phyloP scores from a whole-genome alignment of 2,113 vertebrate species.

The Nipponia nippon region DNA sequence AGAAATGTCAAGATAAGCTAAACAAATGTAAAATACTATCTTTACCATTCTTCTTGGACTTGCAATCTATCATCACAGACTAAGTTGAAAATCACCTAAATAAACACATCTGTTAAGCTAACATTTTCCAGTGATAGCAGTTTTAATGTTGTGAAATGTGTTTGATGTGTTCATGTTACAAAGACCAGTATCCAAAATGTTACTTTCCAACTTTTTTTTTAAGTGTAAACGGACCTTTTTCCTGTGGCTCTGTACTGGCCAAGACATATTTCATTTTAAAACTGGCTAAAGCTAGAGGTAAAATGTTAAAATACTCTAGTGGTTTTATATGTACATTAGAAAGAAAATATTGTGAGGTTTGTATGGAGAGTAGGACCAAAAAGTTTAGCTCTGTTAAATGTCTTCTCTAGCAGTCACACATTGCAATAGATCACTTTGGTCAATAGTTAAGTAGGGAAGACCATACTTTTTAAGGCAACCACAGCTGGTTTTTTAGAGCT shows the following conservation, averaged over 20 bases:
- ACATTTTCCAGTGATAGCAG: slow-evolving; percentile 48
- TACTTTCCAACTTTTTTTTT: slow-evolving; percentile 1
- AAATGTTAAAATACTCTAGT: slow-evolving; percentile 32
- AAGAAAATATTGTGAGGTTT: not conserved
- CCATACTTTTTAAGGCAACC: not conserved
- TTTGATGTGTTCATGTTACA: slow-evolving; percentile 53
- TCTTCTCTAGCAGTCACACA: not conserved
- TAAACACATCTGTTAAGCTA: slow-evolving; percentile 51
- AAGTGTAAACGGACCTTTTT: slow-evolving; percentile 45
- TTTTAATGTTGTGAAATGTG: slow-evolving; percentile 43
- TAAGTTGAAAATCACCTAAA: slow-evolving; percentile 43
- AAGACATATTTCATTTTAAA: slow-evolving; percentile 40
- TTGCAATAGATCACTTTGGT: not conserved
- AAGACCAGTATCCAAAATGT: slow-evolving; percentile 38
- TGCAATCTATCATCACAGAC: not conserved
- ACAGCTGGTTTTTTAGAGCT: not conserved
- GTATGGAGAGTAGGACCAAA: not conserved
- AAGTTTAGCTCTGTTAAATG: not conserved
- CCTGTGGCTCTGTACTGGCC: not conserved
- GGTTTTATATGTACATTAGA: not conserved
- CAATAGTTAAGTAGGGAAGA: not conserved
- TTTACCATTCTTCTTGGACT: not conserved
- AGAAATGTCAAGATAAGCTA: not conserved
- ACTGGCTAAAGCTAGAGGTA: not conserved
- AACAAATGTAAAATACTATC: slow-evolving; percentile 18